Base-by-base conservation (phyloP, 2,797 vertebrate species). In the Cynopterus sphinx region DNA sequence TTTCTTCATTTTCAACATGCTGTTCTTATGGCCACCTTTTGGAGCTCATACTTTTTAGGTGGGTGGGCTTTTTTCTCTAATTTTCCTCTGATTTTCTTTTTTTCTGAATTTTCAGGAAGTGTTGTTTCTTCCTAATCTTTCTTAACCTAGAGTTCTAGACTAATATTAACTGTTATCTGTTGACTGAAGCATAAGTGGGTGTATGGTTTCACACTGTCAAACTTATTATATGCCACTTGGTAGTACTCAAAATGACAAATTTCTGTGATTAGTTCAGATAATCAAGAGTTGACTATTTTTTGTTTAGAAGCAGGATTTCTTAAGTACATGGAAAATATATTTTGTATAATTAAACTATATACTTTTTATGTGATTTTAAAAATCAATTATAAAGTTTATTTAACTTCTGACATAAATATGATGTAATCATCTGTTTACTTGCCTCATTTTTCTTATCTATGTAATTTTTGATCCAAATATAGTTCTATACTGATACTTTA, bases 241-340 rank as follows among this genome's bases (percentile, higher is more conserved):
- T 83, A 87, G 19, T 91, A 83, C 59, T 82, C 16, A 70, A 28
- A 28, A 78, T 78, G 43, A 36, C 68, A 82, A 31, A 8, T 90
- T 95, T 26, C n/a, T 89, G 11, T 33, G 21, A 46, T 83, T 90
- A 94, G 31, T 84, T 97, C 59, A 79, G 61, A 93, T 93, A 90
- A 87, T 91, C 31, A 82, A 65, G 55, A 92, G 49, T 87, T 96
- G 65, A 92, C 73, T 81, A 4, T 79, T 97, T 65, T 87, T 82
- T 79, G 19, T 95, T 89, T 86, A 78, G 24, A 68, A 91, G 43
- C 28, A 79, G 57, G 9, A 65, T 78, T 94, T 96, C 26, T 51
- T 53, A 87, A 95, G 19, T 91, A 90, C 90, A 86, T 88, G 77
- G 78, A 77, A 94, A 89, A 75, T 79, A 31, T 67, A 46, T 93